A percentile compares a stretch with the other conserved stretches of the same genome.
phyloP scores from a whole-genome alignment of 1,140 invertebrate species.

The Lepidurus arcticus region DNA sequence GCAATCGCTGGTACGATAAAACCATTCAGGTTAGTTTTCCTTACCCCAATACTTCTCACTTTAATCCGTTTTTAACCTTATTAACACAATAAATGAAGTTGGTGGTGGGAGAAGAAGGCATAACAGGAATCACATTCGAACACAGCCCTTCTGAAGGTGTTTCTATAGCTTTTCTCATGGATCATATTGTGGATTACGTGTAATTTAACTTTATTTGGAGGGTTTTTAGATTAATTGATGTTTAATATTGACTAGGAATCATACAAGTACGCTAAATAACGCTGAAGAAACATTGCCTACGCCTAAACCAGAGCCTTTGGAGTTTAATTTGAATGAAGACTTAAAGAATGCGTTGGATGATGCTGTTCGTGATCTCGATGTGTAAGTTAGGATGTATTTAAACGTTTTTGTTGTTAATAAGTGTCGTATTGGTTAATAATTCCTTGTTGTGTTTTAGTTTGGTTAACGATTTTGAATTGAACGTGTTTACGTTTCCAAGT shows the following conservation, averaged over 20 bases:
- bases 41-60: neutral
- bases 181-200: conserved; percentile 67
- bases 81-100: conserved; percentile 55
- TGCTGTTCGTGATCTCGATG: conserved; percentile 41
- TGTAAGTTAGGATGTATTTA: conserved; percentile 36
- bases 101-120: conserved; percentile 73
- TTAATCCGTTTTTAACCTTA: neutral
- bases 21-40: conserved; percentile 61
- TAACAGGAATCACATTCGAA: conserved; percentile 84
- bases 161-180: conserved; percentile 75
- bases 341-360: conserved; percentile 39
- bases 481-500: conserved; percentile 61
- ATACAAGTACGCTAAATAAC: neutral
- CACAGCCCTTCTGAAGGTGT: conserved; percentile 89
- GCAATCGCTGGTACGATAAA: conserved; percentile 84
- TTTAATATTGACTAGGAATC: conserved; percentile 53
- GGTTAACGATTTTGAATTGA: conserved; percentile 62
- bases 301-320: conserved; percentile 36
- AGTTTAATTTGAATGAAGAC: conserved; percentile 37
- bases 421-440: neutral
- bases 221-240: conserved; percentile 63
- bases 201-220: conserved; percentile 45
- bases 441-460: conserved; percentile 47
- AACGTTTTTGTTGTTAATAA: neutral
- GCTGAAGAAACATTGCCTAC: conserved; percentile 28